These are phyloP conservation scores for Pharmacophagus antenor DNA, from an alignment of 2,888 invertebrate species.

Conservation along the genomic window DNA sequence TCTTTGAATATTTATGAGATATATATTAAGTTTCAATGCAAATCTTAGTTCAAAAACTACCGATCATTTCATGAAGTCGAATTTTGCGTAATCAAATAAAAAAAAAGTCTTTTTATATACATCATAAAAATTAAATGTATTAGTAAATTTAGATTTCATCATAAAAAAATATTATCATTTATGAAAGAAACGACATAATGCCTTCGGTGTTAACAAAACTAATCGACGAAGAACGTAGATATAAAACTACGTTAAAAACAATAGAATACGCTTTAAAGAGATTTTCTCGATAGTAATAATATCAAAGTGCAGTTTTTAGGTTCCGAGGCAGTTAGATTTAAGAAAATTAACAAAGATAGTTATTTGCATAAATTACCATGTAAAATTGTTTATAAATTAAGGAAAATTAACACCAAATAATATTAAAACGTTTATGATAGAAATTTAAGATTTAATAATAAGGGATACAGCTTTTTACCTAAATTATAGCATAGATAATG, in stretches of 20 bases:
- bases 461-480: conserved; percentile 13
- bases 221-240: conserved; percentile 10
- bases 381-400: conserved; percentile 44
- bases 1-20: too few relatives aligned
- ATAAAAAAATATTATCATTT: neutral
- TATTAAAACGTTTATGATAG: conserved; percentile 54
- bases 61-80: too few relatives aligned
- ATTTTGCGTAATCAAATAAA: too few relatives aligned
- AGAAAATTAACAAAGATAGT: conserved; percentile 41
- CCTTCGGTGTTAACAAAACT: conserved; percentile 23
- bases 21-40: too few relatives aligned
- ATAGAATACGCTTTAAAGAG: conserved; percentile 26
- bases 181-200: conserved; percentile 23
- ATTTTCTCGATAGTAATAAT: conserved; percentile 19
- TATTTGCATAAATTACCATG: conserved; percentile 41
- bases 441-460: conserved; percentile 41
- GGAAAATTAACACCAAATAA: conserved; percentile 75
- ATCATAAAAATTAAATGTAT: neutral
- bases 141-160: neutral
- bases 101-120: too few relatives aligned
- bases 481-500: neutral
- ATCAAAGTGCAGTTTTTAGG: conserved; percentile 28
- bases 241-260: neutral
- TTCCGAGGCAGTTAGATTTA: conserved; percentile 35
- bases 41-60: too few relatives aligned